phyloP scores from a whole-genome alignment of 2,888 invertebrate genomes.

The Conus canariensis region DNA sequence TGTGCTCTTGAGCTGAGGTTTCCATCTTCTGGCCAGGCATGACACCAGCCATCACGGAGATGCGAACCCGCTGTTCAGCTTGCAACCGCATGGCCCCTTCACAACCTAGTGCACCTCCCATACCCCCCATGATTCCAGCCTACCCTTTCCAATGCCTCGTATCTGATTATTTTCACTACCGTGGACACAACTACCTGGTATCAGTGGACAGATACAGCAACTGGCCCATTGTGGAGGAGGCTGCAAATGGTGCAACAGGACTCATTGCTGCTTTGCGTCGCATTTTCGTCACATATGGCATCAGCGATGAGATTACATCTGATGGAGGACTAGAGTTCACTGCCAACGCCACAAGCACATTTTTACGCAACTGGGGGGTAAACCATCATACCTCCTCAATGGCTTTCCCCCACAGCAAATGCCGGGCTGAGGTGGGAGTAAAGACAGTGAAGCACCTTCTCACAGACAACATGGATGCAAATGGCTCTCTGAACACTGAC shows the following conservation, averaged over 20 bases:
- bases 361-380: constrained; percentile 62
- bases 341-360: constrained; percentile 51
- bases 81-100: constrained; percentile 58
- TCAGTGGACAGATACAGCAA: constrained; percentile 61
- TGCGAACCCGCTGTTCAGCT: constrained; percentile 37
- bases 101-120: constrained; percentile 40
- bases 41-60: constrained; percentile 32
- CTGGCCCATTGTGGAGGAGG: constrained; percentile 53
- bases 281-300: constrained; percentile 60
- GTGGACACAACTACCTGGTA: constrained; percentile 58
- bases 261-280: constrained; percentile 52
- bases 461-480: constrained; percentile 57
- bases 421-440: constrained; percentile 62
- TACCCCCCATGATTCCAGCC: constrained; percentile 47
- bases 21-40: constrained; percentile 62
- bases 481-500: constrained; percentile 59
- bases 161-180: constrained; percentile 39
- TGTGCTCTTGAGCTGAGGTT: constrained; percentile 57
- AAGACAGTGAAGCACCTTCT: constrained; percentile 63
- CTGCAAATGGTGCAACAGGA: constrained; percentile 50
- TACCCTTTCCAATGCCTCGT: constrained; percentile 52
- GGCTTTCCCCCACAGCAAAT: constrained; percentile 62
- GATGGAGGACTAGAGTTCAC: constrained; percentile 61
- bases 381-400: constrained; percentile 63
- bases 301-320: constrained; percentile 58